A percentile compares a stretch with the other conserved stretches of the same genome.
phyloP scores from a whole-genome alignment of 2,113 vertebrate genomes.

The Protobothrops mucrosquamatus region DNA sequence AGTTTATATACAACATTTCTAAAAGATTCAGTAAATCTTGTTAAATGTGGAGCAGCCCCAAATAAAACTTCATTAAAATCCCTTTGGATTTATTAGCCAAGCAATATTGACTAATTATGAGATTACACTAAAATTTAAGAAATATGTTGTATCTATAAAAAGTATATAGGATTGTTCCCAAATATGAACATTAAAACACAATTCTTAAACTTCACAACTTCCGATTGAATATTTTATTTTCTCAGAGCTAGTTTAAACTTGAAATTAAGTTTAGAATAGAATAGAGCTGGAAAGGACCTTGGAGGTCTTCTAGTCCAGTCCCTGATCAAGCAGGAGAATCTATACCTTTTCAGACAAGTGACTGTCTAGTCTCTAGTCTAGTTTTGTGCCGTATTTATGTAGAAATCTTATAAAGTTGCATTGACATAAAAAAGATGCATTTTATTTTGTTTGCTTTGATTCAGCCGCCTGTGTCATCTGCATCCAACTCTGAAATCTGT shows the following conservation, averaged over 20 bases:
- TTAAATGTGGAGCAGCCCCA: neutral
- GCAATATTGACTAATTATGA: neutral
- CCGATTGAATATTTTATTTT: neutral
- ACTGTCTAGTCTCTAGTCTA: neutral
- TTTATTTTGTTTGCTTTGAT: slow-evolving; percentile 4
- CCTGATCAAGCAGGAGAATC: too few species aligned
- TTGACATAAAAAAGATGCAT: neutral
- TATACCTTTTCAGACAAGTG: too few species aligned
- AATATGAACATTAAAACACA: neutral
- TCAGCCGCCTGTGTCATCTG: slow-evolving; percentile 66
- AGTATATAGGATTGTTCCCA: neutral
- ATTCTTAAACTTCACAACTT: neutral
- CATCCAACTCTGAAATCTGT: slow-evolving; percentile 70
- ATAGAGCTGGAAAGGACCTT: too few species aligned
- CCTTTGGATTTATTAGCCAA: neutral
- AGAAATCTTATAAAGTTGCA: neutral
- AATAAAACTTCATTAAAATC: neutral
- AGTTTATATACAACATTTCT: neutral
- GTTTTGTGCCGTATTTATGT: neutral
- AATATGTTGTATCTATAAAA: neutral
- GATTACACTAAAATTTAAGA: neutral
- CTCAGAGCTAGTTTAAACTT: neutral
- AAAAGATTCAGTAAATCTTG: neutral
- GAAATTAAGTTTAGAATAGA: neutral
- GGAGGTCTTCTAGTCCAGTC: too few species aligned